Conservation (phyloP, 2,797 vertebrate genomes). For the Scleropages formosus region DNA sequence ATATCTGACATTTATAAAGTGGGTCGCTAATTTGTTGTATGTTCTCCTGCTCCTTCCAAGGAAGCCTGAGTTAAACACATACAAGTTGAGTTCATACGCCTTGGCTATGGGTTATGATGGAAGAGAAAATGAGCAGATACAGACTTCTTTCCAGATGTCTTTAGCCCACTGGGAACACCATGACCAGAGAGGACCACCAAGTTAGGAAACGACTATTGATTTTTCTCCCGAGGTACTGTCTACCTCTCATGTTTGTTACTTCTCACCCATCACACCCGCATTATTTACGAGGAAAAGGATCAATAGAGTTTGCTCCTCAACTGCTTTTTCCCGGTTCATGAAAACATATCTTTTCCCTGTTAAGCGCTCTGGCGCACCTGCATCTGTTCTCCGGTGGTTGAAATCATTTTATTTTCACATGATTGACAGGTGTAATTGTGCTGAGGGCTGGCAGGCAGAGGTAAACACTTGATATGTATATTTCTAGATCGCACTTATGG, state of each 20-base stretch:
- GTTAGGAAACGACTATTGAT: conserved; percentile 69
- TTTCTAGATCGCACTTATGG: conserved; percentile 50
- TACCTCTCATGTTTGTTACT: conserved; percentile 68
- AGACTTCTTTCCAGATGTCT: conserved; percentile 51
- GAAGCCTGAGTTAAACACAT: conserved; percentile 48
- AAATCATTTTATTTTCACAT: conserved; percentile 64
- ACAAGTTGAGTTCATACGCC: conserved; percentile 43
- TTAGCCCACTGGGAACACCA: conserved; percentile 60
- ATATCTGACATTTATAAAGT: neutral
- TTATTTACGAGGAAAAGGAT: conserved; percentile 72
- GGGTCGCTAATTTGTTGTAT: conserved; percentile 20
- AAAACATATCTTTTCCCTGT: conserved; percentile 67
- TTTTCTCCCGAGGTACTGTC: conserved; percentile 62
- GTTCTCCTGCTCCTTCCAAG: conserved; percentile 24
- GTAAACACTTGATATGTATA: conserved; percentile 59
- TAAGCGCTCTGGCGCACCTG: conserved; percentile 65
- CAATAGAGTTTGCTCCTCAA: conserved; percentile 67
- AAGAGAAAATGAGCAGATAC: conserved; percentile 58
- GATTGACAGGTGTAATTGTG: conserved; percentile 77
- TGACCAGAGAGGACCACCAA: conserved; percentile 62
- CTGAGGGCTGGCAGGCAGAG: conserved; percentile 39
- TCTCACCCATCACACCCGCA: conserved; percentile 67
- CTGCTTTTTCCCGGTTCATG: conserved; percentile 66
- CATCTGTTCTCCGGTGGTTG: conserved; percentile 68
- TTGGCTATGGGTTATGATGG: conserved; percentile 44